phyloP scores from a whole-genome alignment of 2,113 vertebrate species.

The Semicossyphus pulcher region DNA sequence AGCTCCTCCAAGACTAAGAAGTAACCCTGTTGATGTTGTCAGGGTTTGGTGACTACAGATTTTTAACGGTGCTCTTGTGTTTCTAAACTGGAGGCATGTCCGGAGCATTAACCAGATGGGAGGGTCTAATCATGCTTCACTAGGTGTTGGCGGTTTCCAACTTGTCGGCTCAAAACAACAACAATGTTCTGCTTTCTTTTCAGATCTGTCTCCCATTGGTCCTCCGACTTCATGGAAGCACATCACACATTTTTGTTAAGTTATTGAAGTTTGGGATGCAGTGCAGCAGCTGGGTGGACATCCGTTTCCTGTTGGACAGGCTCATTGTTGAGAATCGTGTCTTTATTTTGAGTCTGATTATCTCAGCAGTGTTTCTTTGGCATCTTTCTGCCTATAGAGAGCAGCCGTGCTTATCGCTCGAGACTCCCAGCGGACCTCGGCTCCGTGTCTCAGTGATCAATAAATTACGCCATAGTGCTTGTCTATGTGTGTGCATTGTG shows the following conservation, averaged over 20 bases:
- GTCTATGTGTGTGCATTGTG: slow-evolving; percentile 24
- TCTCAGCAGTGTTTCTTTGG: slow-evolving; percentile 36
- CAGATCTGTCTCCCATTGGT: no score
- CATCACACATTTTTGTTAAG: no score
- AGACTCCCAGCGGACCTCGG: slow-evolving; percentile 57
- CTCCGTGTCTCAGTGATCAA: slow-evolving; percentile 65
- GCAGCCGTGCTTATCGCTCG: slow-evolving; percentile 65
- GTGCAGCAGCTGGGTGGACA: no score
- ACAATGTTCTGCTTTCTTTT: no score
- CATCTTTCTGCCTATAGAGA: slow-evolving; percentile 46
- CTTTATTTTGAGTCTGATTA: no score
- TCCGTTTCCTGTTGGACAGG: no score
- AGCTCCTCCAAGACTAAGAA: neutral
- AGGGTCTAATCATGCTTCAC: neutral
- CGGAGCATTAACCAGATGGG: neutral
- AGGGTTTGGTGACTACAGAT: neutral
- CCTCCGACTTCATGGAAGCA: no score
- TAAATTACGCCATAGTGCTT: slow-evolving; percentile 44
- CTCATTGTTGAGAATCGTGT: no score
- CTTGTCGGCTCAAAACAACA: no score
- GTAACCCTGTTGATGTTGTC: neutral
- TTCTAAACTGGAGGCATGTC: no score
- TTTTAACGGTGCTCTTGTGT: neutral
- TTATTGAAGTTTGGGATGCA: no score
- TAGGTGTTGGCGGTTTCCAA: neutral